These are phyloP conservation scores for Linnaemya vulpina DNA, from an alignment of 2,888 invertebrate genomes.

Conservation along the genomic window DNA sequence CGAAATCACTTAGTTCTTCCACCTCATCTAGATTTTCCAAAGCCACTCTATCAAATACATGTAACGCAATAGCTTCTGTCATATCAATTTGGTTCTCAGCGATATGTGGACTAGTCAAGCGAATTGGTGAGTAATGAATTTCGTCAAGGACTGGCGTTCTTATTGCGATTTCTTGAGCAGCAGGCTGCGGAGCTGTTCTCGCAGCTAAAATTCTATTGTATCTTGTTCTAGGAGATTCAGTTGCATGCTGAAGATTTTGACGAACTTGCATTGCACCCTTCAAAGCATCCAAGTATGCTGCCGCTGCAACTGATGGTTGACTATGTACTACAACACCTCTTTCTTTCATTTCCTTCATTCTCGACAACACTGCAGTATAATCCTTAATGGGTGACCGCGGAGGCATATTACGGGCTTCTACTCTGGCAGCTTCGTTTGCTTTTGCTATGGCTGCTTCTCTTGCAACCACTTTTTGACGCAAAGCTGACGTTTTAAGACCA, in stretches of 20 bases:
- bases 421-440: not conserved
- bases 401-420: not conserved
- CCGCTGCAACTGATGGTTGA: slow-evolving; percentile 41
- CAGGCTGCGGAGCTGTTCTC: not conserved
- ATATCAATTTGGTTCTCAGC: not conserved
- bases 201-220: slow-evolving; percentile 39
- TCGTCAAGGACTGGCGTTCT: slow-evolving; percentile 3
- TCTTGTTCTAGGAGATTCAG: slow-evolving; percentile 48
- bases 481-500: slow-evolving; percentile 43
- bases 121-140: slow-evolving; percentile 46
- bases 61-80: not conserved
- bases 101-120: slow-evolving; percentile 37
- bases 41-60: not conserved
- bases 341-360: slow-evolving; percentile 32
- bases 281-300: slow-evolving; percentile 47
- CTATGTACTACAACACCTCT: slow-evolving; percentile 15
- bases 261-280: slow-evolving; percentile 42
- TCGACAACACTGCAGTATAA: slow-evolving; percentile 33
- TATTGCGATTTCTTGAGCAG: not conserved
- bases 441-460: slow-evolving; percentile 22
- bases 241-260: not conserved
- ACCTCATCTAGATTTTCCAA: slow-evolving; percentile 33
- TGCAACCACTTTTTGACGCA: slow-evolving; percentile 11
- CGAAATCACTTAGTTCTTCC: slow-evolving; percentile 27
- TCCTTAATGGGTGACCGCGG: slow-evolving; percentile 26